A percentile compares a stretch with the other conserved stretches of the same genome.
Evolutionary conservation across 2,797 vertebrate genomes (phyloP).

Genomic region (Balearica regulorum): DNA sequence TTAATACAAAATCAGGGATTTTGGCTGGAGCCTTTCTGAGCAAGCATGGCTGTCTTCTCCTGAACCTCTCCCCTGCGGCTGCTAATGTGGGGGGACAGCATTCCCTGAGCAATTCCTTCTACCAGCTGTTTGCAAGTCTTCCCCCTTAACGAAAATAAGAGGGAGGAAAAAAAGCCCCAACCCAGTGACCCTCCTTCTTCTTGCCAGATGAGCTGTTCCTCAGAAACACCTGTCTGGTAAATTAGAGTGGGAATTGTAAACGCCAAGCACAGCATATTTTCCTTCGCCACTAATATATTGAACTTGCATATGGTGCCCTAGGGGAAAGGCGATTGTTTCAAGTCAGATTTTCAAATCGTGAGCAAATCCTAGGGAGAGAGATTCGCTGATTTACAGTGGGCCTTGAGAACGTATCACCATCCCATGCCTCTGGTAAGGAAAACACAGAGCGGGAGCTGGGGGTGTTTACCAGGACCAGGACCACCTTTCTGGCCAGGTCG

Average conservation of each 20-base stretch:
- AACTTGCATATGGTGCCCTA: slow-evolving; percentile 46
- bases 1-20: not conserved
- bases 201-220: slow-evolving; percentile 55
- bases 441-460: not conserved
- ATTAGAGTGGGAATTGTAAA: slow-evolving; percentile 63
- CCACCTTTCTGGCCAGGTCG: not conserved
- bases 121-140: not conserved
- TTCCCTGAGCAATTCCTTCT: not conserved
- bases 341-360: slow-evolving; percentile 61
- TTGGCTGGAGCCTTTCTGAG: not conserved
- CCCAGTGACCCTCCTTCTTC: slow-evolving; percentile 17
- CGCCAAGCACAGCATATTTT: slow-evolving; percentile 51
- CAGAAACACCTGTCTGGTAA: slow-evolving; percentile 58
- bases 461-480: not conserved
- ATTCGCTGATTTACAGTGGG: slow-evolving; percentile 41
- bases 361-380: slow-evolving; percentile 58
- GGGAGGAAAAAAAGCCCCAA: not conserved
- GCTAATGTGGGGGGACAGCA: not conserved
- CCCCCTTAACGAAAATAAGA: slow-evolving; percentile 15
- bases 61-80: not conserved
- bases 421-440: not conserved
- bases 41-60: not conserved
- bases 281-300: slow-evolving; percentile 62
- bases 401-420: not conserved
- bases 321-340: slow-evolving; percentile 55